Evolutionary conservation across 1,140 invertebrate species (phyloP).

Genomic region (Drosophila trapezifrons): DNA sequence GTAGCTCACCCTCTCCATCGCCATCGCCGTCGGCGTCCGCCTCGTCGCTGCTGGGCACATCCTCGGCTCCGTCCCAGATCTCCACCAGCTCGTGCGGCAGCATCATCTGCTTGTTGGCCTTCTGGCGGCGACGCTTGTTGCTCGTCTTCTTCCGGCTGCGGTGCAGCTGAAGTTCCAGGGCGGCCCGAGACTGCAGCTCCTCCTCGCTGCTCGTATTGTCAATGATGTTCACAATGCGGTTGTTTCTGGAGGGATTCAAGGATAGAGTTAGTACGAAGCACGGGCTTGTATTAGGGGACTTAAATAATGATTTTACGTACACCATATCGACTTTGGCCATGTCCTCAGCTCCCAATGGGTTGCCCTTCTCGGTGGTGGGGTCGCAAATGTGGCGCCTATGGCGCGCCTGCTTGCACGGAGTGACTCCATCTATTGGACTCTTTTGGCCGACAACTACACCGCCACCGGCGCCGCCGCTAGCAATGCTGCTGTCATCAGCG

Average conservation of each 20-base stretch:
- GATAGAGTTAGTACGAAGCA: no score
- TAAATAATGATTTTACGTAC: constrained; percentile 46
- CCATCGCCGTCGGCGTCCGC: constrained; percentile 71
- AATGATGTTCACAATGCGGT: constrained; percentile 82
- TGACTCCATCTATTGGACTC: constrained; percentile 80
- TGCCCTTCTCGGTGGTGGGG: constrained; percentile 72
- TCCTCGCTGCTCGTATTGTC: constrained; percentile 83
- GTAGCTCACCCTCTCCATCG: constrained; percentile 71
- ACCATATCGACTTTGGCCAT: constrained; percentile 69
- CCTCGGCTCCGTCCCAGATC: constrained; percentile 81
- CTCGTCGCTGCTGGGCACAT: constrained; percentile 76
- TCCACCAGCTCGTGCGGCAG: constrained; percentile 79
- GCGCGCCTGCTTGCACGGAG: constrained; percentile 85
- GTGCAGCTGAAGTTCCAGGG: constrained; percentile 56
- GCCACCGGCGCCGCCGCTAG: constrained; percentile 57
- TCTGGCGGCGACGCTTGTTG: constrained; percentile 78
- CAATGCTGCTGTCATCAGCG: constrained; percentile 84
- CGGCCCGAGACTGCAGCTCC: constrained; percentile 67
- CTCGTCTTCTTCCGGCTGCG: constrained; percentile 69
- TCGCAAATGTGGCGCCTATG: constrained; percentile 74
- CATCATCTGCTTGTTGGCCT: constrained; percentile 71
- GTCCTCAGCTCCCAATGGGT: constrained; percentile 65
- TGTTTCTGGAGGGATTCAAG: constrained; percentile 45
- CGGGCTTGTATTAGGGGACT: no score
- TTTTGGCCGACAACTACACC: constrained; percentile 57